Base-by-base conservation (phyloP, 2,888 invertebrate species). In the Urechis unicinctus region DNA sequence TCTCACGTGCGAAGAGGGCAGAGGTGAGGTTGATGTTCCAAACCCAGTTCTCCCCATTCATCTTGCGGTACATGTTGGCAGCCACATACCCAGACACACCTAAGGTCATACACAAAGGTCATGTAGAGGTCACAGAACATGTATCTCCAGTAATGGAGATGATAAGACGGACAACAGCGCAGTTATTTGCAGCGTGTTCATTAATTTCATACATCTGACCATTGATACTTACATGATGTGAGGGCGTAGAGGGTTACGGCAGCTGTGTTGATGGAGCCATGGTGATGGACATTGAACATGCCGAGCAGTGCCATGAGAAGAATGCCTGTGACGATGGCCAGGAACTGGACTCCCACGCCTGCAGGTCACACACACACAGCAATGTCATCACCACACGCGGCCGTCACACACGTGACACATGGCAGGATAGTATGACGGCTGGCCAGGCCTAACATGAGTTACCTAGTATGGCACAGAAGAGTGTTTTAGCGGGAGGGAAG, bases 21-120 rank as follows among this genome's bases (percentile, higher is more conserved):
- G 80, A 80, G 2, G 81, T 81, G 2, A 81, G 67, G 65, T 81
- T 81, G 56, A 81, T 79, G 64, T 80, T 81, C 71, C 78, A 76
- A 21, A 81, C 79, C 82, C 82, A 82, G 57, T 73, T 74, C 28
- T 73, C 73, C 50, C 78, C 78, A 48, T 78, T 78, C 78, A 81
- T 77, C 64, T 77, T 75, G 50, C 70, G 70, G 67, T 78, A 81
- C 71, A 77, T 75, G 55, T 74, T 73, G 28, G 78, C 68, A 13
- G 81, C 79, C 50, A 81, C 78, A 66, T 77, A 81, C n/a, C 82
- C 82, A 53, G 80, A 79, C 29, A 82, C 72, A 64, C 79, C 80
- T 80, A 63, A 9, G 54, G 25, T 4, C 28, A 36, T 25, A 51
- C 30, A 43, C n/a, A 44, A n/a, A 30, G 21, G 21, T 46, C 13